Evolutionary conservation across 2,113 vertebrate genomes (phyloP), one percentile per base, ranked within the genome.

Genomic region (Raphicerus campestris): DNA sequence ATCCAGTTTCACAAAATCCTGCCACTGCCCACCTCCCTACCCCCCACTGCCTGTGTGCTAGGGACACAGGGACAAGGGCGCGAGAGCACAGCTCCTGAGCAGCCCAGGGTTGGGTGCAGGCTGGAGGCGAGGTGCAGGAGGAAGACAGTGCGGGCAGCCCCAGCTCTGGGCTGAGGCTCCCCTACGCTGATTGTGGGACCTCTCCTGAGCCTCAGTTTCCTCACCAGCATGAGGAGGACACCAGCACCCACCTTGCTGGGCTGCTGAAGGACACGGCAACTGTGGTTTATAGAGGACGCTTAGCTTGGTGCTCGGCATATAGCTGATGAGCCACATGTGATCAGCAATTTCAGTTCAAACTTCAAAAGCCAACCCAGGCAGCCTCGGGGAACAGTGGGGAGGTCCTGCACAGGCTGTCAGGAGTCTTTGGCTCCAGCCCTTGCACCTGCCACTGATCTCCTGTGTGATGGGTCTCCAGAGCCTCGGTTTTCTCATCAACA

Each of bases 401-500:
- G 53, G 10, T 47, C 42, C 63, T 6, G 5, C 24, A 35, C 13
- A 11, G 28, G 51, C 35, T 89, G 11, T 55, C 39, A 20, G 63
- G 42, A 45, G 32, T 61, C 53, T 42, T 8, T 1, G 22, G 77
- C 77, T 86, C 60, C n/a, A 15, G 42, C 87, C 63, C 70, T 75
- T 24, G 15, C 10, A 47, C 81, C 75, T 70, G 55, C 83, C 73
- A 81, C 75, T 61, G n/a, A 81, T 20, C 28, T 30, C 42, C 49
- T 45, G 3, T 3, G 8, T 55, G 75, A 92, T 30, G 58, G 42
- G 73, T 73, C 89, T 90, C 86, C 15, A 86, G 87, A 58, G 55
- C 58, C 81, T 97, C 47, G 5, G 51, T 92, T 91, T 94, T 87
- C 89, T 93, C 87, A 63, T 26, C 91, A 66, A 70, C 32, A 81